Evolutionary conservation across 2,888 invertebrate genomes (phyloP), one percentile per base, ranked within the genome.

Genomic region (Drosophila cracens): DNA sequence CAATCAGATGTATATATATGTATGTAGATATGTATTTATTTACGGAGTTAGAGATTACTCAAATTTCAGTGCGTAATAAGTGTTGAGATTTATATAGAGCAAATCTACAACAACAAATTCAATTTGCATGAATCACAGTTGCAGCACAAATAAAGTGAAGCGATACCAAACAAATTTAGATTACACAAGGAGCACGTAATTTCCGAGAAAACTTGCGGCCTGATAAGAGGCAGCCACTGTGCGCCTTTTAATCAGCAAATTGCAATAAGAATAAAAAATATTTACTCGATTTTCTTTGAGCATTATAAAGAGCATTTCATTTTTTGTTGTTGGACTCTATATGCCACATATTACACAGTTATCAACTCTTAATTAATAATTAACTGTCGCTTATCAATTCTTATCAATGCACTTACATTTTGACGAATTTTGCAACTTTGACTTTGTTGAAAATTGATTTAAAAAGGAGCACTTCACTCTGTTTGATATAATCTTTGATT

Each of bases 121-220:
- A 67, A 71, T 54, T 57, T 46, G 71, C 49, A 74, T 80, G 79
- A 80, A 33, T 80, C 80, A 81, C 31, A 62, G 48, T 33, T 62
- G 60, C 7, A 46, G 21, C 27, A 29, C 16, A 58, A 11, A n/a
- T 46, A 16, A 46, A 25, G 8, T 2, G 25, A 46, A 46, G 16
- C 18, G 46, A 63, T 54, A 64, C 31, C 25, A 65, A 36, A 29
- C 21, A 16, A n/a, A 1, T 29, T 10, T 29, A 27, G 8, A 27
- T 43, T 29, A 38, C 7, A 29, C 8, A 40, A 16, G 18, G 33
- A 36, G 21, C 18, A 18, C 13, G 13, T 29, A n/a, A n/a, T 53
- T 72, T 79, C 65, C 40, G 33, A 56, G 62, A 48, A 76, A 64
- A 48, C 46, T 40, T 16, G n/a, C 11, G 2, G 18, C 7, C 4